Percentiles rank a stretch among this genome's conserved stretches.
Conservation (phyloP, 1,140 invertebrate species). For the Brachionus sp. region DNA sequence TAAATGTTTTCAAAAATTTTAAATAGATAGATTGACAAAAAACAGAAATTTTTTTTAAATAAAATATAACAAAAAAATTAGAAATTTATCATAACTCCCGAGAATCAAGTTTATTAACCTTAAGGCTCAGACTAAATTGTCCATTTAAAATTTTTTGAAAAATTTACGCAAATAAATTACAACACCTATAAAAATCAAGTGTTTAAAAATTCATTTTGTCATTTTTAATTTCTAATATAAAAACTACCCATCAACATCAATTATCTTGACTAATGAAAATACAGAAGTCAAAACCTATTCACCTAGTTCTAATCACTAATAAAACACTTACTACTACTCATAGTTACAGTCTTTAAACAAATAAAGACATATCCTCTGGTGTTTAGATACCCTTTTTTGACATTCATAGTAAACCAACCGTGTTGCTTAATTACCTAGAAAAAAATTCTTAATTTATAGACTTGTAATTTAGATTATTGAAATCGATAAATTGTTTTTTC, state of each 20-base stretch:
- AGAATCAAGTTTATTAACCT: neutral
- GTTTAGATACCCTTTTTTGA: constrained; percentile 8
- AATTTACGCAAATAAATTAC: neutral
- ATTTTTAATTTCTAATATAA: neutral
- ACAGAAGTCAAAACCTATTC: neutral
- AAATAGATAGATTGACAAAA: neutral
- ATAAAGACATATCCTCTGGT: neutral
- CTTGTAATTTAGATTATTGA: neutral
- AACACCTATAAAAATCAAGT: neutral
- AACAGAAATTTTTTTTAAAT: neutral
- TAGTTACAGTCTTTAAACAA: neutral
- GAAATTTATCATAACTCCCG: neutral
- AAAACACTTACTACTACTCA: neutral
- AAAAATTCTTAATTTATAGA: neutral
- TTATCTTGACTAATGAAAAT: neutral
- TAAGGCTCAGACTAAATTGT: neutral
- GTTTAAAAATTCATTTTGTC: neutral
- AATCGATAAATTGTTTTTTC: neutral
- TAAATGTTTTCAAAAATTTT: neutral
- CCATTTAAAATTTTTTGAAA: neutral
- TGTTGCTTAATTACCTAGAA: neutral
- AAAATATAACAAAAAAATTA: neutral
- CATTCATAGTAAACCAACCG: neutral
- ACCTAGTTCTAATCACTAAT: neutral
- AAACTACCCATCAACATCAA: neutral